Percentiles rank a stretch among this genome's conserved stretches.
These are phyloP conservation scores for Pogonophryne albipinna DNA, from an alignment of 2,797 vertebrate genomes.

Conservation along the genomic window DNA sequence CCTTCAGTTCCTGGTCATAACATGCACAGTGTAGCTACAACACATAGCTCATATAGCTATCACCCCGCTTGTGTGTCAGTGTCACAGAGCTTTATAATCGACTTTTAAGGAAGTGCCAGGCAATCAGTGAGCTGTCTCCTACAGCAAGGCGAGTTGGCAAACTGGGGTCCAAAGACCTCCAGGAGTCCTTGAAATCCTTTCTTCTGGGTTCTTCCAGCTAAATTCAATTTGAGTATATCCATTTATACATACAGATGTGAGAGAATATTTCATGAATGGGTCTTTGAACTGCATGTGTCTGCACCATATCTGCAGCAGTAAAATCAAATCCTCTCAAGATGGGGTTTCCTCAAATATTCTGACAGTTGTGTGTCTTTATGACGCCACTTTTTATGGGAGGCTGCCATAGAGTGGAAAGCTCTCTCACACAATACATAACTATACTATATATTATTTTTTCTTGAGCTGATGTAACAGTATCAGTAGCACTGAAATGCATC, in stretches of 20 bases:
- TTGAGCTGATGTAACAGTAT: conserved; percentile 3
- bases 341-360: neutral
- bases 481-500: conserved; percentile 25
- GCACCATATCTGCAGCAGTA: neutral
- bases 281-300: neutral
- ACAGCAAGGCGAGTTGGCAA: conserved; percentile 21
- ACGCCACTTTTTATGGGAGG: conserved; percentile 15
- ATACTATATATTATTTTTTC: neutral
- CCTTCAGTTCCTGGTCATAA: conserved; percentile 50
- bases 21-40: neutral
- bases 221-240: neutral
- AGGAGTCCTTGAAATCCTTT: conserved; percentile 67
- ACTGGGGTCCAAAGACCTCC: conserved; percentile 60
- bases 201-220: neutral
- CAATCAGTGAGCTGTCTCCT: neutral
- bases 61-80: conserved; percentile 16
- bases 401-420: neutral
- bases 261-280: neutral
- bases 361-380: conserved; percentile 7
- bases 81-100: neutral
- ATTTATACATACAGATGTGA: neutral
- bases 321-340: neutral
- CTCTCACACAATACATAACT: neutral
- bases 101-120: neutral
- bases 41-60: neutral